phyloP scores from a whole-genome alignment of 2,113 vertebrate genomes.

The Scartelaos histophorus region DNA sequence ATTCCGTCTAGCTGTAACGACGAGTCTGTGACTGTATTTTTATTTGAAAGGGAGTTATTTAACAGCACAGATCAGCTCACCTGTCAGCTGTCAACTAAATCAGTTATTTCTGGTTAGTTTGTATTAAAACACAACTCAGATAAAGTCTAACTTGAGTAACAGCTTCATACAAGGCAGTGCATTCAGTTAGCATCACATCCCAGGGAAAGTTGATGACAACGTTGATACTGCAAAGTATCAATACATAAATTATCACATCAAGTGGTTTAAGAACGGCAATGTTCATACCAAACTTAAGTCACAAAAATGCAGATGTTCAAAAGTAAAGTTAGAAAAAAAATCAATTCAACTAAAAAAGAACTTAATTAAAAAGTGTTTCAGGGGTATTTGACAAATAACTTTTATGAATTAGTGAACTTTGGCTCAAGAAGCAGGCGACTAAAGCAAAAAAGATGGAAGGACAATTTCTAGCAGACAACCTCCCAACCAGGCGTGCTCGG shows the following conservation, averaged over 20 bases:
- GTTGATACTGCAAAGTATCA: too few species aligned
- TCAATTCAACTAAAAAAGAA: background rate
- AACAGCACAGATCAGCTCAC: too few species aligned
- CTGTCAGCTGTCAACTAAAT: too few species aligned
- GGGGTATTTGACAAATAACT: conserved; percentile 41
- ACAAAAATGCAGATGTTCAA: background rate
- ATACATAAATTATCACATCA: background rate
- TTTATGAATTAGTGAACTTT: conserved; percentile 45
- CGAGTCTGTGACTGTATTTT: too few species aligned
- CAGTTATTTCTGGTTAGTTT: too few species aligned
- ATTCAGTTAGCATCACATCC: too few species aligned
- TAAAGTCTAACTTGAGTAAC: too few species aligned
- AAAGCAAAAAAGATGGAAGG: conserved; percentile 39
- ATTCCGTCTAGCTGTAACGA: too few species aligned
- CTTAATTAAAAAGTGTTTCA: conserved; percentile 42
- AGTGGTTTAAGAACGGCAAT: background rate
- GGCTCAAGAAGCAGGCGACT: background rate
- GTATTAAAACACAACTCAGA: too few species aligned
- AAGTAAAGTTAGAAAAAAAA: background rate
- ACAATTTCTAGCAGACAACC: conserved; percentile 34
- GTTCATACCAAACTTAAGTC: background rate
- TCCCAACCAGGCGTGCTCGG: conserved; percentile 20
- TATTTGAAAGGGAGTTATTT: too few species aligned
- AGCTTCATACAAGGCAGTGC: too few species aligned
- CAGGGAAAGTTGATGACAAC: too few species aligned